These are phyloP conservation scores for Melikaiella ostensackeni DNA, from an alignment of 2,888 invertebrate genomes.

Conservation along the genomic window DNA sequence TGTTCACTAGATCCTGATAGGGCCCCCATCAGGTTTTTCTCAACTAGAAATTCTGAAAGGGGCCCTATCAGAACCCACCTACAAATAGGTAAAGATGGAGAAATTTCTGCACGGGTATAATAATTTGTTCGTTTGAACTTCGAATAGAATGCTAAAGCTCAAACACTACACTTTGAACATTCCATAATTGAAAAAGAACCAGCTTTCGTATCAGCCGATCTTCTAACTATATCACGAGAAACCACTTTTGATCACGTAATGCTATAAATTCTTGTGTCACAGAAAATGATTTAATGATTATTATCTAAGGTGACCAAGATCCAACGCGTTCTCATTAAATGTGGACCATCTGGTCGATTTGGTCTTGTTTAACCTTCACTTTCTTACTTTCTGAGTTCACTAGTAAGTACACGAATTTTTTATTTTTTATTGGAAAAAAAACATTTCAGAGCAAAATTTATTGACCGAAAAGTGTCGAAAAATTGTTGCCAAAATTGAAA, in stretches of 20 bases:
- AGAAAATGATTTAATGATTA: conserved; percentile 4
- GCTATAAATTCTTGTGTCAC: background rate
- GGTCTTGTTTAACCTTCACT: conserved; percentile 4
- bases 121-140: background rate
- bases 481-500: no score
- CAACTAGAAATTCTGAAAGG: no score
- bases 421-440: background rate
- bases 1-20: no score
- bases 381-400: background rate
- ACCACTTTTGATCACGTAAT: background rate
- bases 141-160: background rate
- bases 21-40: no score
- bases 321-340: background rate
- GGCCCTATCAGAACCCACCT: no score
- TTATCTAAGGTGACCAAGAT: conserved; percentile 2
- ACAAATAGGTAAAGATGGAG: no score
- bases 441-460: background rate
- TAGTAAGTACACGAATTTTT: background rate
- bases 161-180: background rate
- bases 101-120: no score
- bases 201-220: background rate
- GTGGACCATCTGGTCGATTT: background rate
- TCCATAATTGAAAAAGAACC: background rate
- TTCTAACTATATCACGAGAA: background rate
- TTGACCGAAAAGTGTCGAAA: background rate